phyloP scores from a whole-genome alignment of 2,888 invertebrate species.

The Podabrus alpinus region DNA sequence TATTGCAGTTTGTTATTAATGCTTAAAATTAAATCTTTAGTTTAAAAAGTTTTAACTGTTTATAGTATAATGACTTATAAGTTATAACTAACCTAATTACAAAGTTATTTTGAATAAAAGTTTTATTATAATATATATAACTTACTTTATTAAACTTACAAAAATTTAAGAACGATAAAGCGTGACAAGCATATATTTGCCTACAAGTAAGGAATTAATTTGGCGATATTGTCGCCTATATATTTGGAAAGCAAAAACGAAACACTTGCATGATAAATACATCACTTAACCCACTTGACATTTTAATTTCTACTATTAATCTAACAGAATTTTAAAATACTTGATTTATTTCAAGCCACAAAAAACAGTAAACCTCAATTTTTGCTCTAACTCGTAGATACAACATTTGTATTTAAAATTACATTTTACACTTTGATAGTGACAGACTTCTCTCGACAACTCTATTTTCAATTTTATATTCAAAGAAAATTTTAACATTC shows the following conservation, averaged over 20 bases:
- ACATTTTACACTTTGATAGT: too few species aligned
- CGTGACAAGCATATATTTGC: not conserved
- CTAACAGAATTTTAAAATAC: not conserved
- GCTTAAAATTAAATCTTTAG: not conserved
- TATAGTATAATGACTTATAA: not conserved
- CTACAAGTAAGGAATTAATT: slow-evolving; percentile 7
- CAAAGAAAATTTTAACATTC: not conserved
- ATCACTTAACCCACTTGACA: slow-evolving; percentile 8
- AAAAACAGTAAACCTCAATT: not conserved
- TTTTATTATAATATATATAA: not conserved
- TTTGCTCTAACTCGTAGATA: not conserved
- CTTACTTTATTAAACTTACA: not conserved
- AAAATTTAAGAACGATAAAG: not conserved
- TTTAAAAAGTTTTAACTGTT: not conserved
- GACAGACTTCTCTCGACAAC: too few species aligned
- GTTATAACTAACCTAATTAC: not conserved
- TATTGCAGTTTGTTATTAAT: not conserved
- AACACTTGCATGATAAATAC: slow-evolving; percentile 7
- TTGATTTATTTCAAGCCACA: not conserved
- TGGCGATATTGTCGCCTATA: slow-evolving; percentile 14
- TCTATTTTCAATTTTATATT: not conserved
- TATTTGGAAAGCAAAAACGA: slow-evolving; percentile 9
- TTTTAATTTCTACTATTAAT: not conserved
- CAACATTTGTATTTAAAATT: not conserved
- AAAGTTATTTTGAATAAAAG: not conserved